Conservation (phyloP, 2,888 invertebrate species). For the Choristoneura rosaceana region DNA sequence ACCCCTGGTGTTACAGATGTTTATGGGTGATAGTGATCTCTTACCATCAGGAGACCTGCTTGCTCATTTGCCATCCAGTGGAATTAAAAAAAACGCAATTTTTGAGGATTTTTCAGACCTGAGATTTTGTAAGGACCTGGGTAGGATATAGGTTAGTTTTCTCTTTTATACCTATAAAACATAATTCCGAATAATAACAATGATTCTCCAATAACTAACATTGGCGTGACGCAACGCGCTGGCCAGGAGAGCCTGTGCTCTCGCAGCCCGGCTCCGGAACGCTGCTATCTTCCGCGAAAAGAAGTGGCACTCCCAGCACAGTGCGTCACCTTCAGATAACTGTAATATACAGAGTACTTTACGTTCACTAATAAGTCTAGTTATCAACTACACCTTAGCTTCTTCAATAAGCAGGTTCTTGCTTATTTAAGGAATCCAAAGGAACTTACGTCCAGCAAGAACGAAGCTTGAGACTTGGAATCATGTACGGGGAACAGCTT, state of each 20-base stretch:
- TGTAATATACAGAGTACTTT: background rate
- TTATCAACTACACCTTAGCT: too few relatives aligned
- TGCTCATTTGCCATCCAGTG: too few relatives aligned
- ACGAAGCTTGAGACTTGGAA: background rate
- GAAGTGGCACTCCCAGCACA: background rate
- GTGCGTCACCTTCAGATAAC: background rate
- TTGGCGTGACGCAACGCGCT: background rate
- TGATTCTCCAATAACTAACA: background rate
- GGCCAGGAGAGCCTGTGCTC: background rate
- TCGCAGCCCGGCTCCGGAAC: background rate
- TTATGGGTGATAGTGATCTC: too few relatives aligned
- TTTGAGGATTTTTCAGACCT: too few relatives aligned
- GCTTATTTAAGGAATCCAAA: background rate
- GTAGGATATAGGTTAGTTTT: too few relatives aligned
- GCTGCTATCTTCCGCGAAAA: background rate
- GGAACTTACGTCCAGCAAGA: background rate
- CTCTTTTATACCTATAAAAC: too few relatives aligned
- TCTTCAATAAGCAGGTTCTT: too few relatives aligned
- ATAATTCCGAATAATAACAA: background rate
- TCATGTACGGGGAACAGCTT: background rate
- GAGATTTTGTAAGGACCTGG: too few relatives aligned
- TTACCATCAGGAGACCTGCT: too few relatives aligned
- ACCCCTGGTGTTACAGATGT: too few relatives aligned
- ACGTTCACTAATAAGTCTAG: background rate
- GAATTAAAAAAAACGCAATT: too few relatives aligned